These are phyloP conservation scores for Clivina fossor DNA, from an alignment of 2,888 invertebrate genomes.

Conservation along the genomic window DNA sequence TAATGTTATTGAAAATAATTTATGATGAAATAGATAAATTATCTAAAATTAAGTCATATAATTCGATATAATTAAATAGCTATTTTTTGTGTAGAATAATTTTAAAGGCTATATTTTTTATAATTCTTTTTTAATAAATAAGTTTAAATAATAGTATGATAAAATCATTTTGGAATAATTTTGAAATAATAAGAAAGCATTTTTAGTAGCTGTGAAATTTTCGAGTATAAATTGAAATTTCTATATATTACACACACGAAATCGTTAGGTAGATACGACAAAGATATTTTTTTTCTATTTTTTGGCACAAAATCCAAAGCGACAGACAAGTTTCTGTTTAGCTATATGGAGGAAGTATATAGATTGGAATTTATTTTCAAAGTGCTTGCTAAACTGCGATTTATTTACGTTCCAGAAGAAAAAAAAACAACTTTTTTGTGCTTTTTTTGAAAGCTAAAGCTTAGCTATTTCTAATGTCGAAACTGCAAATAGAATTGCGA, in stretches of 20 bases:
- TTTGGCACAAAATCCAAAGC: slow-evolving; percentile 25
- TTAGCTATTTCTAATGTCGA: slow-evolving; percentile 13
- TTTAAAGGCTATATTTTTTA: too few species aligned
- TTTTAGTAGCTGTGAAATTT: too few species aligned
- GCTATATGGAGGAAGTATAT: too few species aligned
- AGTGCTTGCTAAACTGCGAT: slow-evolving; percentile 30
- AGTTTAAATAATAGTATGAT: neutral
- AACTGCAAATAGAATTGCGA: slow-evolving; percentile 24
- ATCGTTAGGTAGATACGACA: slow-evolving; percentile 2
- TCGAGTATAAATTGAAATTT: too few species aligned
- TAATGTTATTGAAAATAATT: neutral
- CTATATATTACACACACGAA: too few species aligned
- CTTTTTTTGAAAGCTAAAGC: slow-evolving; percentile 1
- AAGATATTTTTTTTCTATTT: slow-evolving; percentile 15
- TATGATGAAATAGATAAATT: too few species aligned
- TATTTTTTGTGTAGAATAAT: too few species aligned
- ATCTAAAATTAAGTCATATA: too few species aligned
- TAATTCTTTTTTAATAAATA: too few species aligned
- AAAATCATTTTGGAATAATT: neutral
- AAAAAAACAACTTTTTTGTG: slow-evolving; percentile 10
- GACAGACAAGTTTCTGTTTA: slow-evolving; percentile 9
- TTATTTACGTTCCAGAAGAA: slow-evolving; percentile 26
- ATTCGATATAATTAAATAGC: neutral
- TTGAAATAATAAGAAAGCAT: neutral
- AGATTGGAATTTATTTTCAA: slow-evolving; percentile 32